phyloP scores from a whole-genome alignment of 2,888 invertebrate genomes.

The Volucella inflata region DNA sequence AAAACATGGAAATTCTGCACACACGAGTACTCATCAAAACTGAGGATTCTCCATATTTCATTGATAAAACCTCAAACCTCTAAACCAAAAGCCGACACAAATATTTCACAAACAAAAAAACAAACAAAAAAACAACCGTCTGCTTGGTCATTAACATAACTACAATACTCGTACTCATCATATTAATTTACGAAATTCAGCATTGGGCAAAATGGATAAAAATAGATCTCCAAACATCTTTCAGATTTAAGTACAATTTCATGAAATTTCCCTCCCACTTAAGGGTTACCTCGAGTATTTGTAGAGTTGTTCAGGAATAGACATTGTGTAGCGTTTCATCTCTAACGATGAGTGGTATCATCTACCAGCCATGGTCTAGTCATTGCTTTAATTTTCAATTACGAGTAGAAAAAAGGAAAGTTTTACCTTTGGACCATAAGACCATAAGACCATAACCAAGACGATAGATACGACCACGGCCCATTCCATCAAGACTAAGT shows the following conservation, averaged over 20 bases:
- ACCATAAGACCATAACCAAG: not conserved
- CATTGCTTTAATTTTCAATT: conserved; percentile 45
- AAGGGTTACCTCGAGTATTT: conserved; percentile 47
- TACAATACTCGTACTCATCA: conserved; percentile 3
- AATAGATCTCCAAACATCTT: conserved; percentile 40
- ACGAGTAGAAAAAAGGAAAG: conserved; percentile 60
- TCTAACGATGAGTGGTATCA: conserved; percentile 35
- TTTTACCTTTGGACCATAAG: conserved; percentile 23
- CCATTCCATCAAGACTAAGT: not conserved
- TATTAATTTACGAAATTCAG: conserved; percentile 34
- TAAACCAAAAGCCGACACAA: not conserved
- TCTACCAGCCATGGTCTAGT: conserved; percentile 19
- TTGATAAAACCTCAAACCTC: conserved; percentile 22
- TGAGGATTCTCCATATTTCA: conserved; percentile 11
- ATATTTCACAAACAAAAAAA: not conserved
- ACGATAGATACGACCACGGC: not conserved
- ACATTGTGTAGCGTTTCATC: conserved; percentile 51
- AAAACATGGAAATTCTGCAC: conserved; percentile 1
- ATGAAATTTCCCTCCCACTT: conserved; percentile 46
- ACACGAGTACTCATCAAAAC: conserved; percentile 16
- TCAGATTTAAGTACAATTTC: conserved; percentile 44
- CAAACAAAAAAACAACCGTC: conserved; percentile 4
- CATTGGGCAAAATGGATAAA: conserved; percentile 11
- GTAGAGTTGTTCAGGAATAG: conserved; percentile 43
- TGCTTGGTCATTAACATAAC: conserved; percentile 1